phyloP scores from a whole-genome alignment of 2,888 invertebrate species.

The Mycalesis mineus region DNA sequence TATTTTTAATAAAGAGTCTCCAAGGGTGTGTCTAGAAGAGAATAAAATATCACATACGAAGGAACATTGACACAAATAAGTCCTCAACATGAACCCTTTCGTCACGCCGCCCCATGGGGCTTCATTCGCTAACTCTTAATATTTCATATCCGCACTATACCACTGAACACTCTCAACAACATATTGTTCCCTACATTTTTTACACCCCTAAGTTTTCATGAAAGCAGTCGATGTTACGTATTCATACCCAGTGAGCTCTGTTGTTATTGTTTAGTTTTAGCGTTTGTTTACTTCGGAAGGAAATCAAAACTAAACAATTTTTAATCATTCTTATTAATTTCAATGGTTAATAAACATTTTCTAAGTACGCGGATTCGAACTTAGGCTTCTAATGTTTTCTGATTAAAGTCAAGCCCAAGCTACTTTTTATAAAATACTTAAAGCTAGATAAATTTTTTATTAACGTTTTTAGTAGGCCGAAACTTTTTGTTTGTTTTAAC shows the following conservation, averaged over 20 bases:
- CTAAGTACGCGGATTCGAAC: too few species aligned
- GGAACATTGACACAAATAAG: conserved; percentile 29
- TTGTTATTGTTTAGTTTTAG: neutral
- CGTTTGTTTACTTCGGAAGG: neutral
- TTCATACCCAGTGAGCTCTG: conserved; percentile 7
- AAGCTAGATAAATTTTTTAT: too few species aligned
- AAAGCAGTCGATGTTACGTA: conserved; percentile 20
- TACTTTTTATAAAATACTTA: too few species aligned
- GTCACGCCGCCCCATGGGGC: neutral
- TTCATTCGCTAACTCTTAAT: conserved; percentile 13
- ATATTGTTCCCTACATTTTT: conserved; percentile 21
- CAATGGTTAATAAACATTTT: too few species aligned
- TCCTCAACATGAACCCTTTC: conserved; percentile 36
- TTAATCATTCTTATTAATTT: too few species aligned
- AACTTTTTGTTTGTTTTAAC: too few species aligned
- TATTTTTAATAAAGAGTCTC: neutral
- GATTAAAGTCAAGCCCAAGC: too few species aligned
- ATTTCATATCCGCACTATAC: conserved; percentile 15
- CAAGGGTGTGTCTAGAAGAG: neutral
- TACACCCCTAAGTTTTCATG: conserved; percentile 19
- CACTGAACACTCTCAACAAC: conserved; percentile 20
- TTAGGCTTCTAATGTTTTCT: too few species aligned
- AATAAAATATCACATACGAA: neutral
- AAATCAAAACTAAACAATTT: neutral
- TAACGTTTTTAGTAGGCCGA: too few species aligned